Evolutionary conservation across 2,888 invertebrate genomes (phyloP).

Genomic region (Drosophila peninsularis): DNA sequence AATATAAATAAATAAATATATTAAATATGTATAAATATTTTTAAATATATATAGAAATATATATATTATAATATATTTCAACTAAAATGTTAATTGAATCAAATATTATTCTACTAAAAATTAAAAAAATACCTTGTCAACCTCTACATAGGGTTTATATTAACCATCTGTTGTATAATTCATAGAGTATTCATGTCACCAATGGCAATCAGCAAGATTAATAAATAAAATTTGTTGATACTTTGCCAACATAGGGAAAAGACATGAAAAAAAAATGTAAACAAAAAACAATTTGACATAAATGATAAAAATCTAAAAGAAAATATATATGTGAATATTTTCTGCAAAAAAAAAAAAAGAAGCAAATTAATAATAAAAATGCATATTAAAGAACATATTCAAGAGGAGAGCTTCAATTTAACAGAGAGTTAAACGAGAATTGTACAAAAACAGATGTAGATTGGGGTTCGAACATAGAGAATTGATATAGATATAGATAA

Average conservation of each 20-base stretch:
- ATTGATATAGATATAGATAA: too few species aligned
- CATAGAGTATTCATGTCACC: constrained; percentile 9
- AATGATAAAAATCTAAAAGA: not conserved
- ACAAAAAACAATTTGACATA: not conserved
- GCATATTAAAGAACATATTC: not conserved
- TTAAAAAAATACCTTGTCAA: too few species aligned
- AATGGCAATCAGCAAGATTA: constrained; percentile 15
- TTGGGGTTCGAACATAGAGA: too few species aligned
- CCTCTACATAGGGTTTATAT: not conserved
- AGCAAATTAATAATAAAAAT: not conserved
- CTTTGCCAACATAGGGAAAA: constrained; percentile 14
- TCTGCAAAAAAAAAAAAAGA: not conserved
- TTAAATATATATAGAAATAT: not conserved
- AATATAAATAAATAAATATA: too few species aligned
- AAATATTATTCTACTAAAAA: too few species aligned
- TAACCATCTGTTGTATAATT: not conserved
- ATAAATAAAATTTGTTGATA: constrained; percentile 23
- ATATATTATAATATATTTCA: too few species aligned
- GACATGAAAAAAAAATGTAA: not conserved
- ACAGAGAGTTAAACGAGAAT: too few species aligned
- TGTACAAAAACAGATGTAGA: too few species aligned
- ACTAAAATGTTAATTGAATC: too few species aligned
- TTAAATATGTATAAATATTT: not conserved
- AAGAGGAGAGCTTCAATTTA: not conserved
- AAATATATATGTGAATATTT: not conserved